These are phyloP conservation scores for Mesitornis unicolor DNA, from an alignment of 2,113 vertebrate genomes.

Conservation along the genomic window DNA sequence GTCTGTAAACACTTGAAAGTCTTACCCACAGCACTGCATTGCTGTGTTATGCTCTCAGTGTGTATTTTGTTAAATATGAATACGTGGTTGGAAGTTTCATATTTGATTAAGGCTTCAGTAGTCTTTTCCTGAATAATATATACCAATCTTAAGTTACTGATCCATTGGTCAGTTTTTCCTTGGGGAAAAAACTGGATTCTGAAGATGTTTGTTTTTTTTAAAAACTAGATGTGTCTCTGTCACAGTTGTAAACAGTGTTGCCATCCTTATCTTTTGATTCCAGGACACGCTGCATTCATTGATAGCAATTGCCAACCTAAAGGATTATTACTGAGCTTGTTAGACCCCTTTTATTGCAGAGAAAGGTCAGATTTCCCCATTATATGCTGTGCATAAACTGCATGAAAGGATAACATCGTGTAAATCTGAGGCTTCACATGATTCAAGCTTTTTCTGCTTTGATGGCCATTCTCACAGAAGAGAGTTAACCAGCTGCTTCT, in stretches of 20 bases:
- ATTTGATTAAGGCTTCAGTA: not conserved
- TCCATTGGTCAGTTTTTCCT: not conserved
- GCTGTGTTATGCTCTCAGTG: not conserved
- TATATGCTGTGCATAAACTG: not conserved
- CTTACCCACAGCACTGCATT: not conserved
- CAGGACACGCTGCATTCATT: not conserved
- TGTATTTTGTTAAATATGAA: not conserved
- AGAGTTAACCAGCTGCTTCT: not conserved
- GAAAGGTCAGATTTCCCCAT: not conserved
- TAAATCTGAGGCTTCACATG: not conserved
- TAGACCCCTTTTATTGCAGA: not conserved
- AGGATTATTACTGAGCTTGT: not conserved
- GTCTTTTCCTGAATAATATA: not conserved
- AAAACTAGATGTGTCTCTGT: rapidly evolving
- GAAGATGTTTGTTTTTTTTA: not conserved
- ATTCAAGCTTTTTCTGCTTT: not conserved
- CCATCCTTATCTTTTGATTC: not conserved
- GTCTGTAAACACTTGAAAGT: not conserved
- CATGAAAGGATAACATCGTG: not conserved
- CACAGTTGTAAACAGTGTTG: not conserved
- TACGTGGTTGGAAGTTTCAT: not conserved
- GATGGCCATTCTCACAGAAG: not conserved
- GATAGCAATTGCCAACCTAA: not conserved
- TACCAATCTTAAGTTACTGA: not conserved
- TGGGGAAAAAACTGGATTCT: not conserved